Conservation (phyloP, 2,888 invertebrate species). For the Limnephilus marmoratus region DNA sequence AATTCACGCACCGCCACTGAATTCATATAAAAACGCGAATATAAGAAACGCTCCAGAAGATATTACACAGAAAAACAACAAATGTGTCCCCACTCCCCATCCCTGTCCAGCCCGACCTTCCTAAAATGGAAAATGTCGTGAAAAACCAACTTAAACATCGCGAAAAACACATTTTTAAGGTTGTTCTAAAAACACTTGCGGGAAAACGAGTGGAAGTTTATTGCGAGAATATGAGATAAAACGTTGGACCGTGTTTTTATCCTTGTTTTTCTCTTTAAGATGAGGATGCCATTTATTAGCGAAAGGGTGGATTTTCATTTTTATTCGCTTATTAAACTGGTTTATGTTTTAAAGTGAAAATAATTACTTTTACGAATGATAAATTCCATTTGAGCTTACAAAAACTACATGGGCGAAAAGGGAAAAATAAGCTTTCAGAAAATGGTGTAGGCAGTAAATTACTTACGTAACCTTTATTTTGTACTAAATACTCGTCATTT, state of each 20-base stretch:
- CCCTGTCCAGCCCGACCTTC: not conserved
- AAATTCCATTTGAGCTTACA: not conserved
- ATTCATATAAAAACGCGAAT: constrained; percentile 43
- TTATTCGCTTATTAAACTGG: constrained; percentile 3
- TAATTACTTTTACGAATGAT: not conserved
- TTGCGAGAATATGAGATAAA: constrained; percentile 47
- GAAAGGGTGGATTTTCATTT: constrained; percentile 5
- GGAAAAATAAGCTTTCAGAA: not conserved
- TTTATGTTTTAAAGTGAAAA: constrained; percentile 1
- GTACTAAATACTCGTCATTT: too few relatives aligned
- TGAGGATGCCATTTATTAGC: constrained; percentile 13
- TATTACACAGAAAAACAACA: constrained; percentile 57
- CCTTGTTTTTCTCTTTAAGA: constrained; percentile 18
- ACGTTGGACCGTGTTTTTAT: constrained; percentile 14
- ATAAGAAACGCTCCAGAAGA: constrained; percentile 54
- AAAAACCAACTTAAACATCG: constrained; percentile 58
- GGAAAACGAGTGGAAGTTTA: constrained; percentile 42
- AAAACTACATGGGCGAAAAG: not conserved
- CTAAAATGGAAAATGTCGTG: constrained; percentile 37
- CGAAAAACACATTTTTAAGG: constrained; percentile 66
- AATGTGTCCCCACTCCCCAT: constrained; percentile 47
- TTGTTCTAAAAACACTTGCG: constrained; percentile 62
- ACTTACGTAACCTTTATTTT: too few relatives aligned
- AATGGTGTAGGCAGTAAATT: not conserved
- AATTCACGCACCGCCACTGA: constrained; percentile 10